A percentile compares a stretch with the other conserved stretches of the same genome.
These are phyloP conservation scores for Tyrophagus putrescentiae DNA, from an alignment of 1,140 invertebrate genomes.

Conservation along the genomic window DNA sequence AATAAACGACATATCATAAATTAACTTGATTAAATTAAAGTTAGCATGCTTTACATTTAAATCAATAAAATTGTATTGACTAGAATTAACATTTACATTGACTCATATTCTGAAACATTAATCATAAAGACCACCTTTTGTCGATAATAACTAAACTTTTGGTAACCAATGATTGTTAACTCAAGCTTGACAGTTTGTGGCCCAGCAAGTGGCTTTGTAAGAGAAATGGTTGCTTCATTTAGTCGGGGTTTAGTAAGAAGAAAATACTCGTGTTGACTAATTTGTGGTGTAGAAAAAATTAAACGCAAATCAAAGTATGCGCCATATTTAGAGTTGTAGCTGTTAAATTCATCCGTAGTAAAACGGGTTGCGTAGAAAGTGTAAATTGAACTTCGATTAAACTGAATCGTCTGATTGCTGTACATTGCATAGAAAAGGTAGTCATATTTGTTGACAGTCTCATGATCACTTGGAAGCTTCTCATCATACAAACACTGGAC, in stretches of 20 bases:
- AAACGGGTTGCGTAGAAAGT: neutral
- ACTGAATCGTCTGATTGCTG: neutral
- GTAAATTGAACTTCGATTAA: too few species aligned
- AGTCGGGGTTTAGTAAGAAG: conserved; percentile 36
- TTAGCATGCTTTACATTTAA: too few species aligned
- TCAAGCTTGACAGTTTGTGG: conserved; percentile 78
- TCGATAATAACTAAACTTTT: neutral
- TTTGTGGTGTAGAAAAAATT: conserved; percentile 43
- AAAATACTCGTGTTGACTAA: conserved; percentile 48
- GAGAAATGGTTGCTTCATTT: conserved; percentile 54
- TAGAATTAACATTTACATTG: too few species aligned
- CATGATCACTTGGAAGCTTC: too few species aligned
- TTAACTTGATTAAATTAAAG: too few species aligned
- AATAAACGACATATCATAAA: too few species aligned
- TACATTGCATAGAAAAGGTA: conserved; percentile 9
- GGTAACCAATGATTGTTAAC: conserved; percentile 65
- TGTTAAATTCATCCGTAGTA: neutral
- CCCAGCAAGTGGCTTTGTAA: conserved; percentile 54
- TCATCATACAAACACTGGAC: conserved; percentile 42
- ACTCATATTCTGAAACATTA: neutral
- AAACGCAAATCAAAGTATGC: conserved; percentile 48
- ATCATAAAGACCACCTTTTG: conserved; percentile 1
- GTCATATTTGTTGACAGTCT: neutral
- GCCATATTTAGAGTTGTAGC: conserved; percentile 63
- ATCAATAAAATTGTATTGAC: too few species aligned